Percentiles rank a stretch among this genome's conserved stretches.
Conservation (phyloP, 1,140 invertebrate species). For the Drosophila miranda region DNA sequence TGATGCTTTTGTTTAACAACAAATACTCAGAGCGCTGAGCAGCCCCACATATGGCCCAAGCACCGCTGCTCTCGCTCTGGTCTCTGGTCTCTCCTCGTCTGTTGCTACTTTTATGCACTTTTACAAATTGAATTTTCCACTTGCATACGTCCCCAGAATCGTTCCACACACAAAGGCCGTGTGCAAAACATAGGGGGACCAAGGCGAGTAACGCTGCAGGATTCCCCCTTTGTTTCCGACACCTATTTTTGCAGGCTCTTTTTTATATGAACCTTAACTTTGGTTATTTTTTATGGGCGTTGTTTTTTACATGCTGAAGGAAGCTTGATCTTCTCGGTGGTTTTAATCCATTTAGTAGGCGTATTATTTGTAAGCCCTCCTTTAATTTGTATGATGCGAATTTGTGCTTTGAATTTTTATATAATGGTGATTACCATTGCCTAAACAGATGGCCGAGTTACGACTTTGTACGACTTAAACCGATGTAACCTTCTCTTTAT, state of each 20-base stretch:
- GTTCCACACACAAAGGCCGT: not conserved
- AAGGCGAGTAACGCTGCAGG: constrained; percentile 20
- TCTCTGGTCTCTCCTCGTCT: constrained; percentile 20
- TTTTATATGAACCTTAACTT: constrained; percentile 1
- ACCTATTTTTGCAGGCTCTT: constrained; percentile 10
- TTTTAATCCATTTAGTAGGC: no score
- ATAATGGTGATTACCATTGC: no score
- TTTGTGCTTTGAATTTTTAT: no score
- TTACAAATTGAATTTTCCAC: constrained; percentile 79
- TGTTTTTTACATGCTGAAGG: no score
- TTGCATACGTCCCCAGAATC: constrained; percentile 56
- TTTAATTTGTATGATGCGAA: no score
- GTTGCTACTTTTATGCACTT: constrained; percentile 76
- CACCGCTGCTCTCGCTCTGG: constrained; percentile 1
- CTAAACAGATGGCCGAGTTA: no score
- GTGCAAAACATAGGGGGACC: constrained; percentile 23
- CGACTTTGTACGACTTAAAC: no score
- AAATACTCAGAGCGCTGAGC: constrained; percentile 54
- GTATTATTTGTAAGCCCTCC: no score
- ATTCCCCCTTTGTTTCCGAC: constrained; percentile 12
- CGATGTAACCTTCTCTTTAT: no score
- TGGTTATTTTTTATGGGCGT: no score
- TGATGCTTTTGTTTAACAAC: constrained; percentile 74
- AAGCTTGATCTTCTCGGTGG: no score
- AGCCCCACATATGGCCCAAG: constrained; percentile 54